phyloP scores from a whole-genome alignment of 2,888 invertebrate genomes.

The Drosophila histrio region DNA sequence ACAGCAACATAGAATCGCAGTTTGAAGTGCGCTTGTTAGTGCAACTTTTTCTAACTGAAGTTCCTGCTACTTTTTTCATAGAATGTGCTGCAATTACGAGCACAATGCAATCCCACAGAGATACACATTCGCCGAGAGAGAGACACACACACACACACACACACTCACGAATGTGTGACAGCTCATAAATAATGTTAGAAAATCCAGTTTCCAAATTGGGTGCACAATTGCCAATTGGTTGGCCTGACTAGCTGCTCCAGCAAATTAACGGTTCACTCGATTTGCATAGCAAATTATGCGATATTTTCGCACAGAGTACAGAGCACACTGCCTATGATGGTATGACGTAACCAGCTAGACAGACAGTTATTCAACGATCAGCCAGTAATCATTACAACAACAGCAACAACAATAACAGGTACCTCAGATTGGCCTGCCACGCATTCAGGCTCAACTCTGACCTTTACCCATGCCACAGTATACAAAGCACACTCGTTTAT shows the following conservation, averaged over 20 bases:
- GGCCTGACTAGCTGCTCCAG: constrained; percentile 37
- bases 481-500: constrained; percentile 1
- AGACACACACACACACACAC: not conserved
- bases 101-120: constrained; percentile 18
- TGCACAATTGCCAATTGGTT: constrained; percentile 62
- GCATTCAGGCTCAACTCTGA: constrained; percentile 64
- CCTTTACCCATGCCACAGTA: constrained; percentile 47
- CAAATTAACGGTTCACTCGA: constrained; percentile 76
- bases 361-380: constrained; percentile 17
- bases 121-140: too few relatives aligned
- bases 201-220: constrained; percentile 77
- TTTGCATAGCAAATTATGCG: constrained; percentile 81
- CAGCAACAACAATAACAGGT: constrained; percentile 20
- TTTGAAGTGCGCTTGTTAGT: constrained; percentile 71
- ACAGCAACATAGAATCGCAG: constrained; percentile 8
- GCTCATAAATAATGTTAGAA: constrained; percentile 74
- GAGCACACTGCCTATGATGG: constrained; percentile 22
- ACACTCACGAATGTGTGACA: not conserved
- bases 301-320: constrained; percentile 63
- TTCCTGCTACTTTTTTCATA: constrained; percentile 65
- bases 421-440: constrained; percentile 48
- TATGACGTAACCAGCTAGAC: constrained; percentile 60
- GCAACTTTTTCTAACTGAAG: constrained; percentile 60
- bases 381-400: constrained; percentile 27
- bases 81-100: constrained; percentile 46